These are phyloP conservation scores for Gymnogyps californianus DNA, from an alignment of 2,113 vertebrate species.

Conservation along the genomic window DNA sequence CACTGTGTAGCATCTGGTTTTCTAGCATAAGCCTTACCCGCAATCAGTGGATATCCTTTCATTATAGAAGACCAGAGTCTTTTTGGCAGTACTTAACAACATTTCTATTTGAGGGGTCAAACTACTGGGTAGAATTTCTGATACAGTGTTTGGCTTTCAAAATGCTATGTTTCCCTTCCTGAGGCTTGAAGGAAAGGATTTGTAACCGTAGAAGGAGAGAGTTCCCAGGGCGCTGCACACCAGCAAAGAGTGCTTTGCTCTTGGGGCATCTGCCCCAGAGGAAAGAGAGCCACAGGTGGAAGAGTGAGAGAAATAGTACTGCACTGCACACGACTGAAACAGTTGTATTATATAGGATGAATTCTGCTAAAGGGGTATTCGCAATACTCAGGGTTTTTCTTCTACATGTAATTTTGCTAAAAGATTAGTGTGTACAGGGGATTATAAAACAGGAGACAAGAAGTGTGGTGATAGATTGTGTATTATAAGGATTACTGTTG, in stretches of 20 bases:
- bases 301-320: background rate
- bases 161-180: background rate
- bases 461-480: background rate
- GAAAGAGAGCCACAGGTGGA: background rate
- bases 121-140: background rate
- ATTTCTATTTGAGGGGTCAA: conserved; percentile 26
- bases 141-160: background rate
- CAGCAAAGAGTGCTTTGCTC: background rate
- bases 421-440: background rate
- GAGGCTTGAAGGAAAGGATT: background rate
- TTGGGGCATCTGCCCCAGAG: background rate
- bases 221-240: background rate
- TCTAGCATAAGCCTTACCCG: background rate
- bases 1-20: background rate
- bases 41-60: background rate
- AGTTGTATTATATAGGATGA: background rate
- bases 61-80: background rate
- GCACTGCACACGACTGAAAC: background rate
- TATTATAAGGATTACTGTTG: conserved; percentile 13
- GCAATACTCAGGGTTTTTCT: background rate
- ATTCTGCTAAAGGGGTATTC: background rate
- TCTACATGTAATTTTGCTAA: background rate
- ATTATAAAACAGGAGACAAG: background rate
- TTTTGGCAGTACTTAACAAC: background rate
- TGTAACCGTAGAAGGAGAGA: background rate